A percentile compares a stretch with the other conserved stretches of the same genome.
Conservation (phyloP, 2,888 invertebrate genomes). For the Drosophila parthenogenetica region DNA sequence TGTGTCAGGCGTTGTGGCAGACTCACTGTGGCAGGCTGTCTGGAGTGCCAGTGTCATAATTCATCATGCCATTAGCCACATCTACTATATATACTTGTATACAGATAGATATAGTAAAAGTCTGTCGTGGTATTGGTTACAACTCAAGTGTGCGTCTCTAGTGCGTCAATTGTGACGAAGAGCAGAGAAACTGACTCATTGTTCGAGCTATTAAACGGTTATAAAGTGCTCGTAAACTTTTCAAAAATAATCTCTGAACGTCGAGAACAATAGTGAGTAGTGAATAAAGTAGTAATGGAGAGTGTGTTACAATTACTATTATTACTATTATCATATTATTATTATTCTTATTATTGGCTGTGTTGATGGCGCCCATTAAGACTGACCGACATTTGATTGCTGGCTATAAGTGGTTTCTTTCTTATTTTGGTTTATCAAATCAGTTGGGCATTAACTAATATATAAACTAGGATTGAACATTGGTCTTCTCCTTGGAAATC, state of each 20-base stretch:
- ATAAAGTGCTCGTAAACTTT: constrained; percentile 76
- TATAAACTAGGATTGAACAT: constrained; percentile 11
- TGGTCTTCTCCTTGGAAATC: not conserved
- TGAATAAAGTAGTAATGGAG: not conserved
- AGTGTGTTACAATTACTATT: not conserved
- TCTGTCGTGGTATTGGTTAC: constrained; percentile 43
- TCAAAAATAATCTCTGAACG: constrained; percentile 46
- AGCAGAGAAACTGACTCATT: constrained; percentile 50
- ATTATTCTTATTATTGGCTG: not conserved
- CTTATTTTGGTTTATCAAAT: constrained; percentile 68
- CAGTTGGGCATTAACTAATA: constrained; percentile 66
- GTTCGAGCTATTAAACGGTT: constrained; percentile 76
- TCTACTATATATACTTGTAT: constrained; percentile 16
- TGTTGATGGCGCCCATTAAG: constrained; percentile 76
- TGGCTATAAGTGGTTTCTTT: constrained; percentile 65
- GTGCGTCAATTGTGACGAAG: constrained; percentile 62
- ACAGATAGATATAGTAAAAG: constrained; percentile 39
- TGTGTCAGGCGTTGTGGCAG: constrained; percentile 1
- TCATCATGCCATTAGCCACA: constrained; percentile 76
- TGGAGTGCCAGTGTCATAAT: constrained; percentile 61
- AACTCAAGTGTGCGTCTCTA: constrained; percentile 60
- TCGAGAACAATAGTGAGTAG: constrained; percentile 24
- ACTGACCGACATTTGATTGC: constrained; percentile 73
- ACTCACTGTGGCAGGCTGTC: constrained; percentile 40
- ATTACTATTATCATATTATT: not conserved